A percentile compares a stretch with the other conserved stretches of the same genome.
These are phyloP conservation scores for Yasuhikotakia modesta DNA, from an alignment of 2,797 vertebrate species.

Conservation along the genomic window DNA sequence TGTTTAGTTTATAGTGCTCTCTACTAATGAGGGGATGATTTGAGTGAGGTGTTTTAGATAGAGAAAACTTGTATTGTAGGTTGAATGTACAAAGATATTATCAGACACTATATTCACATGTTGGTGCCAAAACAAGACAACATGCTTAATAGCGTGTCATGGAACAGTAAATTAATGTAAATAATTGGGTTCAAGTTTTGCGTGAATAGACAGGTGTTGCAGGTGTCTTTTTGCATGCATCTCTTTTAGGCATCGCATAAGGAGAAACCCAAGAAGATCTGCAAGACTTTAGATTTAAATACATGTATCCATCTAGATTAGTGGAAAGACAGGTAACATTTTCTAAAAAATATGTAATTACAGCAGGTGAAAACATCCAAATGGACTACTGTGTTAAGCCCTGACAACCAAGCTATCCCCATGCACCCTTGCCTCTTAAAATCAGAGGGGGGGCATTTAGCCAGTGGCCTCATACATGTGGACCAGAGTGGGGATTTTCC, in stretches of 20 bases:
- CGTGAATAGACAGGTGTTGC: neutral
- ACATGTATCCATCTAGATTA: slow-evolving; percentile 19
- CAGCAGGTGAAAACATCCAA: slow-evolving; percentile 63
- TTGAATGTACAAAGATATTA: neutral
- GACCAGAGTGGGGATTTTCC: slow-evolving; percentile 81
- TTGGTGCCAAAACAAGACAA: neutral
- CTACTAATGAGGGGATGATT: no score
- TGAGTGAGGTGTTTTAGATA: no score
- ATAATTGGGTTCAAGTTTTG: slow-evolving; percentile 1
- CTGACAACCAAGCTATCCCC: slow-evolving; percentile 80
- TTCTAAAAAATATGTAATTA: slow-evolving; percentile 69
- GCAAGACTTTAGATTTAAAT: slow-evolving; percentile 16
- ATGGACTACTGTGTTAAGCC: slow-evolving; percentile 63
- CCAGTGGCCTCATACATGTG: slow-evolving; percentile 66
- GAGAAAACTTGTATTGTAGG: neutral
- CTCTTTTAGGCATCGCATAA: slow-evolving; percentile 3
- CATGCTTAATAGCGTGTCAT: neutral
- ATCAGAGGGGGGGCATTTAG: slow-evolving; percentile 69
- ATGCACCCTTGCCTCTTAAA: slow-evolving; percentile 73
- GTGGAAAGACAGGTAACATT: slow-evolving; percentile 53
- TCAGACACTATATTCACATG: neutral
- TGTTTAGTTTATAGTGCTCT: no score
- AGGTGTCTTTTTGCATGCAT: slow-evolving; percentile 28
- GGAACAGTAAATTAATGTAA: slow-evolving; percentile 14
- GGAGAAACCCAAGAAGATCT: neutral